Conservation (phyloP, 2,797 vertebrate genomes). For the Acanthopagrus latus region DNA sequence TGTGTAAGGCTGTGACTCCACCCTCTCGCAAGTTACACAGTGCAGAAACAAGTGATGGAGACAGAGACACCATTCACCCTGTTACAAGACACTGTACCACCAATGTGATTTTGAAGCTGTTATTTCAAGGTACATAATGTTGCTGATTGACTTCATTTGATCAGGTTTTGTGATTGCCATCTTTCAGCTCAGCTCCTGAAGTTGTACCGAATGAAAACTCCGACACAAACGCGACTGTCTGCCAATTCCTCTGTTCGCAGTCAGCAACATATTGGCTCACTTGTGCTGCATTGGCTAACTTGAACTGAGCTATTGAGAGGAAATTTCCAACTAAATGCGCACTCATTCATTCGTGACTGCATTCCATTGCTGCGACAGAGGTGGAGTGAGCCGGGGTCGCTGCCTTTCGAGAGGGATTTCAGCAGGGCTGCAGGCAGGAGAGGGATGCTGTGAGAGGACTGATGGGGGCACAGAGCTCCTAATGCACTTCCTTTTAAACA, state of each 20-base stretch:
- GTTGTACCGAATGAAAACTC: slow-evolving; percentile 24
- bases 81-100: too few relatives aligned
- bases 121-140: too few relatives aligned
- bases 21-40: too few relatives aligned
- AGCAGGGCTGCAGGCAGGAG: slow-evolving; percentile 60
- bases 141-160: neutral
- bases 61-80: too few relatives aligned
- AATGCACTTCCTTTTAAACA: slow-evolving; percentile 83
- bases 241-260: slow-evolving; percentile 18
- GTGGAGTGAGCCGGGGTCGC: slow-evolving; percentile 50
- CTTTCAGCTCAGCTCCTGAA: slow-evolving; percentile 6
- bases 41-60: too few relatives aligned
- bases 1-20: too few relatives aligned
- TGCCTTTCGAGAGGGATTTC: slow-evolving; percentile 59
- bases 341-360: slow-evolving; percentile 58
- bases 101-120: too few relatives aligned
- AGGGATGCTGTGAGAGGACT: slow-evolving; percentile 62
- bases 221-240: slow-evolving; percentile 18
- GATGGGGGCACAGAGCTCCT: slow-evolving; percentile 70
- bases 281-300: slow-evolving; percentile 41
- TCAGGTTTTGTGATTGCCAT: neutral
- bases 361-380: slow-evolving; percentile 48
- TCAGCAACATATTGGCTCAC: slow-evolving; percentile 24
- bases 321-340: slow-evolving; percentile 56
- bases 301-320: slow-evolving; percentile 51